phyloP scores from a whole-genome alignment of 2,113 vertebrate genomes.

The Laticauda laticaudata region DNA sequence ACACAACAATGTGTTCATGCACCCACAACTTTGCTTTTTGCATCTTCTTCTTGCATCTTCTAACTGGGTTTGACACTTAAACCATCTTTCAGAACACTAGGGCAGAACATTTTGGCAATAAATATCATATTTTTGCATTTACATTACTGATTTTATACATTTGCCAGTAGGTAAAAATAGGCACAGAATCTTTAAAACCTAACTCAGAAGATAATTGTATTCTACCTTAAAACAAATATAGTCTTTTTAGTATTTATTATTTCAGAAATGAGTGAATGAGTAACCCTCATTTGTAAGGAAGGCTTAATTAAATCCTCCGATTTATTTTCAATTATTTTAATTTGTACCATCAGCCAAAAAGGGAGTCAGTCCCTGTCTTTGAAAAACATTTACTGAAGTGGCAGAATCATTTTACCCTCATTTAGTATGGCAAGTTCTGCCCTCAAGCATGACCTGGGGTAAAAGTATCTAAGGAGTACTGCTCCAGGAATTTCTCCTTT shows the following conservation, averaged over 20 bases:
- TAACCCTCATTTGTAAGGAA: not conserved
- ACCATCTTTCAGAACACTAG: not conserved
- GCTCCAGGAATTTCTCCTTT: constrained; percentile 14
- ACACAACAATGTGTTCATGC: not conserved
- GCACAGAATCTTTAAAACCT: constrained; percentile 3
- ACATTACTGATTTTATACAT: constrained; percentile 23
- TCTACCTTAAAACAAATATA: not conserved
- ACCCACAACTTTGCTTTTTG: not conserved
- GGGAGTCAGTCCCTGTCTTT: constrained; percentile 27
- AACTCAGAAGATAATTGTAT: not conserved
- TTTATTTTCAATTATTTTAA: not conserved
- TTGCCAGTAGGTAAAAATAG: constrained; percentile 18
- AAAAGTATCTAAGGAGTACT: constrained; percentile 17
- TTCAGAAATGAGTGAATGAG: constrained; percentile 9
- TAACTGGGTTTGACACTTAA: not conserved
- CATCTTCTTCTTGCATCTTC: not conserved
- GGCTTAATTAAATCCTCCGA: not conserved
- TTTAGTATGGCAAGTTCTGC: constrained; percentile 26
- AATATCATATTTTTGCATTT: not conserved
- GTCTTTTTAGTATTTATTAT: not conserved
- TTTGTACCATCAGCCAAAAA: constrained; percentile 19
- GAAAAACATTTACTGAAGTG: constrained; percentile 26
- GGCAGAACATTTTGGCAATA: not conserved
- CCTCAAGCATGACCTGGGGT: constrained; percentile 33
- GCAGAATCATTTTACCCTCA: constrained; percentile 19